phyloP scores from a whole-genome alignment of 2,113 vertebrate genomes.

The Scomber scombrus region DNA sequence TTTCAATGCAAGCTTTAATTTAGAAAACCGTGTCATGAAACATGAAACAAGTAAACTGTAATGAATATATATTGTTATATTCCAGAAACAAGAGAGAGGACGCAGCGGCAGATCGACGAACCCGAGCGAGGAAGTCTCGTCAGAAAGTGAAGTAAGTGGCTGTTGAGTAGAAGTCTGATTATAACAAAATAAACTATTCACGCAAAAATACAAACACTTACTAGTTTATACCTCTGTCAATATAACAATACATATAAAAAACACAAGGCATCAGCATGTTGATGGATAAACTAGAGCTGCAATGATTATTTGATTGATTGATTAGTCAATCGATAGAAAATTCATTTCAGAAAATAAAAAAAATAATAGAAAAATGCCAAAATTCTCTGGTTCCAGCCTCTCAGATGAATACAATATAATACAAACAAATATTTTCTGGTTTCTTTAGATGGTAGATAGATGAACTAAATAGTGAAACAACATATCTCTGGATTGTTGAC shows the following conservation, averaged over 20 bases:
- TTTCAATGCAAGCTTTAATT: background rate
- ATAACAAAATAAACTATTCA: background rate
- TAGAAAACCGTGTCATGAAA: background rate
- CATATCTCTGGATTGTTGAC: too few relatives aligned
- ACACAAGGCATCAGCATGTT: background rate
- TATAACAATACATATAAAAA: background rate
- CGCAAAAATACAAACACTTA: background rate
- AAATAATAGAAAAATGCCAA: too few relatives aligned
- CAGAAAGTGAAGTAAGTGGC: conserved; percentile 91
- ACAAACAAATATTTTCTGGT: too few relatives aligned
- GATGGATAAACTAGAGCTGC: too few relatives aligned
- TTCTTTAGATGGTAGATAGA: too few relatives aligned
- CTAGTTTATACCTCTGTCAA: background rate
- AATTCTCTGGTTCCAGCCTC: too few relatives aligned
- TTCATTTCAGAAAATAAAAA: too few relatives aligned
- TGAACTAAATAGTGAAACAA: too few relatives aligned
- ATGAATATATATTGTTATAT: background rate
- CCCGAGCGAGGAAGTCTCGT: conserved; percentile 84
- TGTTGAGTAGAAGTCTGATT: conserved; percentile 21
- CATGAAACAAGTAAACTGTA: background rate
- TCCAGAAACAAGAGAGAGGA: conserved; percentile 80
- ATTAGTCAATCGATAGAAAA: too few relatives aligned
- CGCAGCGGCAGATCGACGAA: conserved; percentile 83
- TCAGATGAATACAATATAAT: too few relatives aligned
- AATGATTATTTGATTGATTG: too few relatives aligned